Evolutionary conservation across 2,797 vertebrate genomes (phyloP).

Genomic region (Cyprinella venusta): DNA sequence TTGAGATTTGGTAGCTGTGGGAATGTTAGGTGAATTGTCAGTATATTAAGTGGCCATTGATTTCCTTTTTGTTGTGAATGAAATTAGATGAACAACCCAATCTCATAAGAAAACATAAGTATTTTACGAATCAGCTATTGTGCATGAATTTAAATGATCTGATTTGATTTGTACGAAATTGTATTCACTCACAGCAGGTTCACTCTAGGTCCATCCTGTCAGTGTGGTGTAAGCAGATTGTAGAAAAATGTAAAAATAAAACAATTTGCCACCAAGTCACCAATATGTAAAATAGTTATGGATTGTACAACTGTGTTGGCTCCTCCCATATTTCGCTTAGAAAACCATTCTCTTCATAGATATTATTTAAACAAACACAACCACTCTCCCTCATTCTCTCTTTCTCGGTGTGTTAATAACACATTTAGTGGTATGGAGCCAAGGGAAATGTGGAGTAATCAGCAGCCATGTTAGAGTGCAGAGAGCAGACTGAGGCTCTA

Average conservation of each 20-base stretch:
- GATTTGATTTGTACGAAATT: neutral
- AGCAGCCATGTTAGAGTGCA: constrained; percentile 66
- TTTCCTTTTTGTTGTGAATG: neutral
- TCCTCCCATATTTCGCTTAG: no score
- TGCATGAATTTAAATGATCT: neutral
- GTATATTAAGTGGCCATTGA: neutral
- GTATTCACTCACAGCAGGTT: neutral
- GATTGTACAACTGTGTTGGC: neutral
- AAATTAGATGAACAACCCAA: neutral
- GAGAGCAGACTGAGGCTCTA: constrained; percentile 67
- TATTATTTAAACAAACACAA: neutral
- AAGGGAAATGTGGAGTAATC: constrained; percentile 75
- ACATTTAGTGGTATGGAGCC: constrained; percentile 74
- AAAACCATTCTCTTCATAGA: neutral
- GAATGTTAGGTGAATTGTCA: neutral
- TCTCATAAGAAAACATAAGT: neutral
- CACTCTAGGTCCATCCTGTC: neutral
- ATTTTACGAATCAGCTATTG: neutral
- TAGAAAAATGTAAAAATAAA: neutral
- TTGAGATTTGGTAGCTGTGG: neutral
- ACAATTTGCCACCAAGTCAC: neutral
- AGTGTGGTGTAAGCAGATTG: neutral
- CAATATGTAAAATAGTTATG: neutral
- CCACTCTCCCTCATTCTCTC: constrained; percentile 12
- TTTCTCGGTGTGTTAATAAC: constrained; percentile 65